phyloP scores from a whole-genome alignment of 2,888 invertebrate genomes.

The Hermaeophaga mercurialis region DNA sequence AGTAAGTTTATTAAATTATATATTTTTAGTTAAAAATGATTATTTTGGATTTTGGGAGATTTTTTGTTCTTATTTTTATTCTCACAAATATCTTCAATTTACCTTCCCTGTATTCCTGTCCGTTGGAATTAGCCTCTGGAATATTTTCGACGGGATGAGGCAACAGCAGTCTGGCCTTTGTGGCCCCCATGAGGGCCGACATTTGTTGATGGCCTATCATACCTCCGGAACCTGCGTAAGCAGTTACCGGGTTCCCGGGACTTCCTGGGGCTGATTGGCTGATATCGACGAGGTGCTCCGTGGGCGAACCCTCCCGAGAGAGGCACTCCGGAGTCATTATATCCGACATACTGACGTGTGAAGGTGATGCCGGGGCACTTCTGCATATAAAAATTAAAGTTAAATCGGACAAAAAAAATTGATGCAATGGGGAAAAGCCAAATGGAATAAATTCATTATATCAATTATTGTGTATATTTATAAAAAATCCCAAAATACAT shows the following conservation, averaged over 20 bases:
- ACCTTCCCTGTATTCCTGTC: conserved; percentile 56
- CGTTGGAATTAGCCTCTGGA: conserved; percentile 56
- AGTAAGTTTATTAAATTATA: no score
- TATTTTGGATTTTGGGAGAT: no score
- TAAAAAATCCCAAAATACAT: no score
- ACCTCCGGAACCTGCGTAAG: conserved; percentile 57
- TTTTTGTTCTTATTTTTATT: no score
- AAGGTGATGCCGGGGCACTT: conserved; percentile 94
- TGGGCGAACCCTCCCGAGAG: conserved; percentile 91
- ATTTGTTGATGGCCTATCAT: conserved; percentile 59
- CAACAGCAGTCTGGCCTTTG: conserved; percentile 61
- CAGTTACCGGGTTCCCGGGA: conserved; percentile 60
- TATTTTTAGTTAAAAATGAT: no score
- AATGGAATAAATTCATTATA: no score
- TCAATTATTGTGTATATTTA: no score
- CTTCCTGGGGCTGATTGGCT: conserved; percentile 61
- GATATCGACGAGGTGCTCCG: conserved; percentile 65
- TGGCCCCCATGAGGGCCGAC: conserved; percentile 59
- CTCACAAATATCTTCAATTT: no score
- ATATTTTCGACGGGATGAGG: conserved; percentile 64
- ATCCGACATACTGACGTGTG: conserved; percentile 86
- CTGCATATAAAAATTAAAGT: conserved; percentile 60
- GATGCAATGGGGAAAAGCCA: no score
- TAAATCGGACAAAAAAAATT: no score
- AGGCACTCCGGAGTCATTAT: conserved; percentile 82